Percentiles rank a stretch among this genome's conserved stretches.
Evolutionary conservation across 2,888 invertebrate species (phyloP).

Genomic region (Oxytorus armatus): DNA sequence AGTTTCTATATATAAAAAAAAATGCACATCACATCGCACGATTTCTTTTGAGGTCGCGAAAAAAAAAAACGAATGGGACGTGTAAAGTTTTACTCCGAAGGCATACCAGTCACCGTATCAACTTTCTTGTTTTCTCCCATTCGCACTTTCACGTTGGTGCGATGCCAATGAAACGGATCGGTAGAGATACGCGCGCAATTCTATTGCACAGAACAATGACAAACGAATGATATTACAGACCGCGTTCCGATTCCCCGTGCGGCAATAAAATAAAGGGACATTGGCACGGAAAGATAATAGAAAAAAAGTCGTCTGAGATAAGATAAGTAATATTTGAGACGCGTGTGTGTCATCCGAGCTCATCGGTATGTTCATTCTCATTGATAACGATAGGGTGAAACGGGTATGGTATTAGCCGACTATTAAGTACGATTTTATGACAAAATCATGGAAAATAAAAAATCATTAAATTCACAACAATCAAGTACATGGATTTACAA

Average conservation of each 20-base stretch:
- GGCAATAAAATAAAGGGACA: constrained; percentile 1
- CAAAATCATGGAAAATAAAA: too few species aligned
- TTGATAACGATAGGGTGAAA: constrained; percentile 35
- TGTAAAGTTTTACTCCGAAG: constrained; percentile 23
- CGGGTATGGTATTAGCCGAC: not conserved
- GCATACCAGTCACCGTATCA: constrained; percentile 37
- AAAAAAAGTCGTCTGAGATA: constrained; percentile 17
- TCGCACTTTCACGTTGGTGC: constrained; percentile 42
- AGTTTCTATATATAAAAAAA: too few species aligned
- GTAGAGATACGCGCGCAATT: not conserved
- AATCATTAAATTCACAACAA: too few species aligned
- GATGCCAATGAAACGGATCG: constrained; percentile 18
- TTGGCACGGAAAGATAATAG: not conserved
- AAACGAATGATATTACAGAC: too few species aligned
- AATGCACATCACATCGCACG: not conserved
- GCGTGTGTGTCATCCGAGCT: constrained; percentile 1
- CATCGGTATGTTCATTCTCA: constrained; percentile 20
- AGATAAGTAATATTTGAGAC: constrained; percentile 37
- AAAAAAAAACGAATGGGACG: not conserved
- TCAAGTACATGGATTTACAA: too few species aligned
- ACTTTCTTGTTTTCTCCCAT: constrained; percentile 44
- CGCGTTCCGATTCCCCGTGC: constrained; percentile 1
- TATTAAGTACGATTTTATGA: not conserved
- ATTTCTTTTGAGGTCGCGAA: not conserved
- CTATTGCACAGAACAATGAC: too few species aligned